Evolutionary conservation across 1,140 invertebrate genomes (phyloP).

Genomic region (Rhyzopertha dominica): DNA sequence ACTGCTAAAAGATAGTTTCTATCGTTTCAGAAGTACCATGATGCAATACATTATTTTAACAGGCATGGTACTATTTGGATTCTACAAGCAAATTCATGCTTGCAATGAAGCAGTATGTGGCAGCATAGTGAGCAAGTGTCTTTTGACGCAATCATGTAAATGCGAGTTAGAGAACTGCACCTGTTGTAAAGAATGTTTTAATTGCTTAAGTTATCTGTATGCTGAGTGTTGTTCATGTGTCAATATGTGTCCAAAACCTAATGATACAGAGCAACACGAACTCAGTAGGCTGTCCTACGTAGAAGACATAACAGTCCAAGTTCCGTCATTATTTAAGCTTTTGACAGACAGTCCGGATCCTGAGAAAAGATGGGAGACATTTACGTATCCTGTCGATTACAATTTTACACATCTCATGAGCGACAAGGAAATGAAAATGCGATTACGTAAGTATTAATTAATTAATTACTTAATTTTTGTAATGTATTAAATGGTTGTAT

Average conservation of each 20-base stretch:
- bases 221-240: constrained; percentile 94
- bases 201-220: constrained; percentile 82
- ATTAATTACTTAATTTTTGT: too few species aligned
- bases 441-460: constrained; percentile 58
- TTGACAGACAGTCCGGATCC: constrained; percentile 73
- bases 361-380: constrained; percentile 68
- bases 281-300: constrained; percentile 78
- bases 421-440: constrained; percentile 65
- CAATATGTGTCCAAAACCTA: constrained; percentile 83
- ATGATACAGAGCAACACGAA: constrained; percentile 61
- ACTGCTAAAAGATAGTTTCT: too few species aligned
- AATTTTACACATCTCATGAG: constrained; percentile 44
- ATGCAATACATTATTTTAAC: too few species aligned
- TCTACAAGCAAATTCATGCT: constrained; percentile 15
- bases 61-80: too few species aligned
- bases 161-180: constrained; percentile 86
- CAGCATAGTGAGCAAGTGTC: constrained; percentile 92
- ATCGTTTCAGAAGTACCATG: too few species aligned
- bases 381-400: constrained; percentile 71
- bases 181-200: constrained; percentile 89
- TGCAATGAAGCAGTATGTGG: constrained; percentile 84
- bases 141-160: constrained; percentile 92
- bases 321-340: constrained; percentile 75
- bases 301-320: constrained; percentile 74
- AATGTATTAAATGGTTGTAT: too few species aligned